A percentile compares a stretch with the other conserved stretches of the same genome.
Conservation (phyloP, 2,113 vertebrate species). For the Periophthalmus modestus region DNA sequence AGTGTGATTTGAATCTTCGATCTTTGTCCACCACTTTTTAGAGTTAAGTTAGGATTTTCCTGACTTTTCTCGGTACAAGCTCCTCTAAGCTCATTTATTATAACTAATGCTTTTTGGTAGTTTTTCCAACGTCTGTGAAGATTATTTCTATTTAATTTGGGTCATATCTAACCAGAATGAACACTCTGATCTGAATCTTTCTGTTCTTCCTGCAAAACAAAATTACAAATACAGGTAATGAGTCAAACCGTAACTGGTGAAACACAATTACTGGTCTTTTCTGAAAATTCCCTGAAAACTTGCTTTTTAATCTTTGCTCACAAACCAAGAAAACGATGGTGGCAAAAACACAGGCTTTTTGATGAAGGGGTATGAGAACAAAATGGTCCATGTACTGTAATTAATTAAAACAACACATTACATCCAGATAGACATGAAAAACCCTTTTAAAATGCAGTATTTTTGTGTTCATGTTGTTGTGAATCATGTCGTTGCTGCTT, state of each 20-base stretch:
- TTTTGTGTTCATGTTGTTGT: background rate
- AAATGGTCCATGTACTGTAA: background rate
- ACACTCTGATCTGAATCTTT: too few relatives aligned
- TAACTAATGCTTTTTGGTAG: too few relatives aligned
- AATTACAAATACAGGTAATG: background rate
- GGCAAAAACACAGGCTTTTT: background rate
- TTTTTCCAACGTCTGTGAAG: background rate
- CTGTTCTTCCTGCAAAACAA: too few relatives aligned
- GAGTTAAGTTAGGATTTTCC: too few relatives aligned
- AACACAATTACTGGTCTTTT: background rate
- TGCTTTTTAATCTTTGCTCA: background rate
- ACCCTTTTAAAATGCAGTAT: background rate
- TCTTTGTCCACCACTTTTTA: too few relatives aligned
- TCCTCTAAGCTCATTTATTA: too few relatives aligned
- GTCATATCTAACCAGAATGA: too few relatives aligned
- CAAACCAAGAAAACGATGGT: background rate
- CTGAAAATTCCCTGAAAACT: background rate
- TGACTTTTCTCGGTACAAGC: too few relatives aligned
- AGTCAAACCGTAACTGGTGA: background rate
- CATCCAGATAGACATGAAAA: background rate
- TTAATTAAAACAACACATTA: background rate
- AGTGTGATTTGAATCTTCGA: too few relatives aligned
- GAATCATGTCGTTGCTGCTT: background rate
- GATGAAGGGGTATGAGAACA: background rate
- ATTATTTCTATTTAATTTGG: background rate